Conservation (phyloP, 2,888 invertebrate genomes). For the Eilema depressum region DNA sequence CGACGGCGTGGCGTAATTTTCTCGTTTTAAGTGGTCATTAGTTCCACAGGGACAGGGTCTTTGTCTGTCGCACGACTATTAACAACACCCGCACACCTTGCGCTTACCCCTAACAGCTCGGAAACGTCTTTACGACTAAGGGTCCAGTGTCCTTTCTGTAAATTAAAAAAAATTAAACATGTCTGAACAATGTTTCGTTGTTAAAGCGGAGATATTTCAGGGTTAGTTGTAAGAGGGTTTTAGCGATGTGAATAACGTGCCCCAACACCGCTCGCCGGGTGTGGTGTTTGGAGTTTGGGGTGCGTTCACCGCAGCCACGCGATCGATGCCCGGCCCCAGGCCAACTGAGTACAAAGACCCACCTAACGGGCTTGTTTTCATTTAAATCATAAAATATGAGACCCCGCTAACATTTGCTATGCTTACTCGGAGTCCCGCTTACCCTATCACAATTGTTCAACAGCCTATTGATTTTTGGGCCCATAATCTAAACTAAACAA, state of each 20-base stretch:
- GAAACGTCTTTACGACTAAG: slow-evolving; percentile 57
- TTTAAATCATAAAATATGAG: slow-evolving; percentile 61
- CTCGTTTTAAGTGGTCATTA: slow-evolving; percentile 84
- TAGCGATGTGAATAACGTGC: slow-evolving; percentile 62
- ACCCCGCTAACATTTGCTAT: slow-evolving; percentile 56
- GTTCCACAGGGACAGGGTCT: slow-evolving; percentile 76
- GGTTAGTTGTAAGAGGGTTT: slow-evolving; percentile 67
- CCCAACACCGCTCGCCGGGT: slow-evolving; percentile 65
- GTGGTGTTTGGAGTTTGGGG: slow-evolving; percentile 77
- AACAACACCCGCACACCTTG: slow-evolving; percentile 72
- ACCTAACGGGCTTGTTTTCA: slow-evolving; percentile 66
- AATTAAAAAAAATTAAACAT: slow-evolving; percentile 18
- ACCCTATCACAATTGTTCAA: slow-evolving; percentile 39
- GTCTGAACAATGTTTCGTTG: slow-evolving; percentile 34
- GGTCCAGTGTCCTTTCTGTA: slow-evolving; percentile 29
- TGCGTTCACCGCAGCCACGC: slow-evolving; percentile 78
- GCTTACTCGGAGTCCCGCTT: slow-evolving; percentile 53
- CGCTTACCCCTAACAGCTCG: slow-evolving; percentile 53
- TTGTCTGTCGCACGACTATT: slow-evolving; percentile 78
- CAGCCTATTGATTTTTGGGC: slow-evolving; percentile 42
- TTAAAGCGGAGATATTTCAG: slow-evolving; percentile 58
- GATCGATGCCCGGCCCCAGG: slow-evolving; percentile 81
- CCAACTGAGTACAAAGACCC: slow-evolving; percentile 69
- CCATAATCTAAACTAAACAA: slow-evolving; percentile 40
- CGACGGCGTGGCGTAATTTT: slow-evolving; percentile 74